Evolutionary conservation across 92 coral and sea anemone genomes (phyloP).

Genomic region (Phenganax marumi): DNA sequence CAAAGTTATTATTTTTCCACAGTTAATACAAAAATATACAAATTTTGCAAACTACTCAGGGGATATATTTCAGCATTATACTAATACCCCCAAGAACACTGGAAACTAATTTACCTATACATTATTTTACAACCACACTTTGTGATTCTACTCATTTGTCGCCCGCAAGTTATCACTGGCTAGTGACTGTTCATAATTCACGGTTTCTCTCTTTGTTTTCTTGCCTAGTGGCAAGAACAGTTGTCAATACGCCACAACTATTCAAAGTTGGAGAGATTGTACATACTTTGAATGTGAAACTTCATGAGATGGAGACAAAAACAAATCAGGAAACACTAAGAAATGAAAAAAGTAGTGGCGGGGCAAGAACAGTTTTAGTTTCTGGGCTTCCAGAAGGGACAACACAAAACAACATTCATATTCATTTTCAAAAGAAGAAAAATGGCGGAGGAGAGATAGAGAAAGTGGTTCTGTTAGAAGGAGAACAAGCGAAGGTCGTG

Average conservation of each 20-base stretch:
- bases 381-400: slow-evolving; percentile 50
- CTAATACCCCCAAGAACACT: too few species aligned
- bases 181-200: too few species aligned
- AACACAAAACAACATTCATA: slow-evolving; percentile 39
- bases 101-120: too few species aligned
- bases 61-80: too few species aligned
- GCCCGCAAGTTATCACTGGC: too few species aligned
- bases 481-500: slow-evolving; percentile 10
- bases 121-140: too few species aligned
- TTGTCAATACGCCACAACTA: background rate
- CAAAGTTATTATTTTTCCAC: too few species aligned
- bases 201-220: background rate
- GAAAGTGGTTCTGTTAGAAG: background rate
- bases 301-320: background rate
- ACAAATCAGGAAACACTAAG: background rate
- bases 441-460: slow-evolving; percentile 84
- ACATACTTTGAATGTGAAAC: background rate
- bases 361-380: slow-evolving; percentile 56
- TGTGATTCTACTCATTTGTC: too few species aligned
- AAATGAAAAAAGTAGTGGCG: background rate
- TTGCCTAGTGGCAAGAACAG: slow-evolving; percentile 13
- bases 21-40: too few species aligned
- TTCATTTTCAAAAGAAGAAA: slow-evolving; percentile 67
- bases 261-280: background rate
- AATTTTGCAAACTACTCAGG: too few species aligned